These are phyloP conservation scores for Rugalucina vietnamica DNA, from an alignment of 2,888 invertebrate species.

Conservation along the genomic window DNA sequence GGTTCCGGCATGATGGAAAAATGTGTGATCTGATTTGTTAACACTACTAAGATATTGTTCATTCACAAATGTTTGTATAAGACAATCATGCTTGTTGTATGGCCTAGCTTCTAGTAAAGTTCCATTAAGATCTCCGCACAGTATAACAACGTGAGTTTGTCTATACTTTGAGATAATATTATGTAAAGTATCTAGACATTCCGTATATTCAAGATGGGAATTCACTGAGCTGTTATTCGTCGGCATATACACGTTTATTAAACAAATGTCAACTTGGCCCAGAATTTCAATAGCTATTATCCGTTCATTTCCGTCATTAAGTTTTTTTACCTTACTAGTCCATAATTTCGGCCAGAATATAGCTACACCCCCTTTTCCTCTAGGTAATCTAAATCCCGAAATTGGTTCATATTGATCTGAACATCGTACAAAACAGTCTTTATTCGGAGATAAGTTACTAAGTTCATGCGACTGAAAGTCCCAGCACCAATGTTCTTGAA, in stretches of 20 bases:
- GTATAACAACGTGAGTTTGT: not conserved
- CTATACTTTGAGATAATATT: not conserved
- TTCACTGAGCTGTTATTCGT: constrained; percentile 3
- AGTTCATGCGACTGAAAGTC: not conserved
- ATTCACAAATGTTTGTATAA: not conserved
- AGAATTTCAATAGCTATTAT: not conserved
- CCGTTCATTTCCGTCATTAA: not conserved
- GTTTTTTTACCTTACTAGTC: not conserved
- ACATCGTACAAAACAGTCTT: not conserved
- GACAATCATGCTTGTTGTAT: not conserved
- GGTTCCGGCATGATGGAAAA: not conserved
- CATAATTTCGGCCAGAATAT: not conserved
- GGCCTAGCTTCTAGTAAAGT: not conserved
- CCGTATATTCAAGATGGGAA: not conserved
- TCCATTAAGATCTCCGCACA: not conserved
- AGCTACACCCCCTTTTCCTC: not conserved
- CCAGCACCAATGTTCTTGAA: not conserved
- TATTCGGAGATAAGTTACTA: not conserved
- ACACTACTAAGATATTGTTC: not conserved
- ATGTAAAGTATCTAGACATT: constrained; percentile 4
- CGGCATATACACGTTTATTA: constrained; percentile 1
- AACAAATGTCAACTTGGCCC: not conserved
- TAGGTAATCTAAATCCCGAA: not conserved
- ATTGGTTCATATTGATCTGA: not conserved
- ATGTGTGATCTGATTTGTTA: not conserved